Evolutionary conservation across 2,113 vertebrate species (phyloP).

Genomic region (Tor tambroides): DNA sequence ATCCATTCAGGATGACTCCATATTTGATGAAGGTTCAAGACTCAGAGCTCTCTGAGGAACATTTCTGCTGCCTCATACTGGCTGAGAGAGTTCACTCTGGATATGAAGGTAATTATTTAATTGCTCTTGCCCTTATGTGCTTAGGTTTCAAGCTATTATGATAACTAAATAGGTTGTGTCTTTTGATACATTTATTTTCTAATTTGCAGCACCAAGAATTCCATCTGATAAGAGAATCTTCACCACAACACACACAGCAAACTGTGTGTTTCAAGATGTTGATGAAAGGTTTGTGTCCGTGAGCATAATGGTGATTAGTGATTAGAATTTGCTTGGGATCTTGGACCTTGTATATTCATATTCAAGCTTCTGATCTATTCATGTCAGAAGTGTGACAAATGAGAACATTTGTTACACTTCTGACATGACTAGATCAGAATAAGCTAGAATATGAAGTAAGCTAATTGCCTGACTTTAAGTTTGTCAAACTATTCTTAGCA

Average conservation of each 20-base stretch:
- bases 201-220: constrained; percentile 85
- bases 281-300: constrained; percentile 80
- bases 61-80: constrained; percentile 83
- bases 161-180: not conserved
- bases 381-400: no score
- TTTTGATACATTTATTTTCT: not conserved
- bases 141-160: not conserved
- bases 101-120: constrained; percentile 86
- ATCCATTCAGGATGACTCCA: constrained; percentile 85
- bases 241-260: constrained; percentile 92
- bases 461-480: no score
- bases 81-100: constrained; percentile 87
- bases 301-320: no score
- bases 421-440: no score
- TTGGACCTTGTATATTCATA: no score
- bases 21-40: constrained; percentile 82
- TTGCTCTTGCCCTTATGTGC: not conserved
- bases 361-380: no score
- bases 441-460: no score
- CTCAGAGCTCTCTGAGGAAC: constrained; percentile 68
- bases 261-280: constrained; percentile 92
- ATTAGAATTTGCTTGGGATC: no score
- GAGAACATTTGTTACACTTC: no score
- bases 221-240: constrained; percentile 94
- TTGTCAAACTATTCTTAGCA: no score